Conservation (phyloP, 37 sponge, comb jelly and placozoan genomes). For the Eunapius fragilis region DNA sequence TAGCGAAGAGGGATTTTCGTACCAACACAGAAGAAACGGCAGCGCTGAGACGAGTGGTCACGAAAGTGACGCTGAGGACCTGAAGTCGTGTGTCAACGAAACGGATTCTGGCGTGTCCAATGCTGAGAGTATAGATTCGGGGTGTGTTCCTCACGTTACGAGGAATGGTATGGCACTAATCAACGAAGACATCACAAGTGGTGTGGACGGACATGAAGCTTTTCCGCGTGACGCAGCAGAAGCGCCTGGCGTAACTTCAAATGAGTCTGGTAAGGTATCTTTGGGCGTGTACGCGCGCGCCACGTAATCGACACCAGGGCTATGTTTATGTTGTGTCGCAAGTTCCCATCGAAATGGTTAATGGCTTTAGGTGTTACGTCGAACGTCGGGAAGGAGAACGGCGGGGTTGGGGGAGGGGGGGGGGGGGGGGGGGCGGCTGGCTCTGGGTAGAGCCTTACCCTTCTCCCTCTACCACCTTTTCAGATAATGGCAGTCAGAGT, state of each 20-base stretch:
- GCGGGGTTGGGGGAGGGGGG: no score
- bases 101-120: slow-evolving; percentile 59
- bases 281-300: background rate
- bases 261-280: background rate
- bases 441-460: background rate
- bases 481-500: background rate
- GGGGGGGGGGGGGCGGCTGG: background rate
- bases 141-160: background rate
- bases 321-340: no score
- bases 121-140: slow-evolving; percentile 30
- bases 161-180: background rate
- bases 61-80: background rate
- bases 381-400: no score
- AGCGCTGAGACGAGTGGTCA: background rate
- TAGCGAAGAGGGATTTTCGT: background rate
- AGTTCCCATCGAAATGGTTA: background rate
- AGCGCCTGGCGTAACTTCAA: background rate
- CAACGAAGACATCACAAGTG: background rate
- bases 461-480: background rate
- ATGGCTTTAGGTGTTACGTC: background rate
- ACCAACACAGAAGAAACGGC: background rate
- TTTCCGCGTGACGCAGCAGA: background rate
- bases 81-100: background rate
- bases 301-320: no score
- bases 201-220: background rate